These are phyloP conservation scores for Ormia ochracea DNA, from an alignment of 2,888 invertebrate species.

Conservation along the genomic window DNA sequence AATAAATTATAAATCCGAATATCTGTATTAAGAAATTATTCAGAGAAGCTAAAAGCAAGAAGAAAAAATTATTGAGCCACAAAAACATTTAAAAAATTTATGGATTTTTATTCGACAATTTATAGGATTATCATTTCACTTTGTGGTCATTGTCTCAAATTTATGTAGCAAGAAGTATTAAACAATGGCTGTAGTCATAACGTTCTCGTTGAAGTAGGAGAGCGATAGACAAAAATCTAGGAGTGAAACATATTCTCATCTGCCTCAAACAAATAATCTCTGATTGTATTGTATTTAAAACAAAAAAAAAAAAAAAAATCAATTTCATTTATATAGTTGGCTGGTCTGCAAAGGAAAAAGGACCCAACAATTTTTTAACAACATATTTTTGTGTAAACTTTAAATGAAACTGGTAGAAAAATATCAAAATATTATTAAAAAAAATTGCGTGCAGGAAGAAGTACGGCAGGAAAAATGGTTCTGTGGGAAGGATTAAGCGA, in stretches of 20 bases:
- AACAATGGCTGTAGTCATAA: slow-evolving; percentile 41
- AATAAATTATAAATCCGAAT: background rate
- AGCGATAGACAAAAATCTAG: background rate
- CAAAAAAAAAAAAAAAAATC: background rate
- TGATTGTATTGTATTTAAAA: slow-evolving; percentile 8
- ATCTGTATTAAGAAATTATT: background rate
- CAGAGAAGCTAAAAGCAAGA: background rate
- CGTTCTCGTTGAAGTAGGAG: background rate
- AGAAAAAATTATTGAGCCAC: background rate
- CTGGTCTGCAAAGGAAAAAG: background rate
- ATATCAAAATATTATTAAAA: slow-evolving; percentile 18
- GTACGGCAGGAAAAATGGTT: background rate
- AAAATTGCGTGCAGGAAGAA: background rate
- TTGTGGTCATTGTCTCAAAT: slow-evolving; percentile 37
- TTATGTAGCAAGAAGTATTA: slow-evolving; percentile 19
- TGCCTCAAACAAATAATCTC: slow-evolving; percentile 35
- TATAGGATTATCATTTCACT: slow-evolving; percentile 44
- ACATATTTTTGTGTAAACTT: slow-evolving; percentile 32
- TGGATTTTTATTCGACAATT: slow-evolving; percentile 32
- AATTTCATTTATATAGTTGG: background rate
- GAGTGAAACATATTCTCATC: slow-evolving; percentile 22
- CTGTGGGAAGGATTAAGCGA: background rate
- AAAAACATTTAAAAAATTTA: slow-evolving; percentile 9
- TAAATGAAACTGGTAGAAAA: background rate
- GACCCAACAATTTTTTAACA: slow-evolving; percentile 12